phyloP scores from a whole-genome alignment of 2,113 vertebrate species.

The Meleagris gallopavo region DNA sequence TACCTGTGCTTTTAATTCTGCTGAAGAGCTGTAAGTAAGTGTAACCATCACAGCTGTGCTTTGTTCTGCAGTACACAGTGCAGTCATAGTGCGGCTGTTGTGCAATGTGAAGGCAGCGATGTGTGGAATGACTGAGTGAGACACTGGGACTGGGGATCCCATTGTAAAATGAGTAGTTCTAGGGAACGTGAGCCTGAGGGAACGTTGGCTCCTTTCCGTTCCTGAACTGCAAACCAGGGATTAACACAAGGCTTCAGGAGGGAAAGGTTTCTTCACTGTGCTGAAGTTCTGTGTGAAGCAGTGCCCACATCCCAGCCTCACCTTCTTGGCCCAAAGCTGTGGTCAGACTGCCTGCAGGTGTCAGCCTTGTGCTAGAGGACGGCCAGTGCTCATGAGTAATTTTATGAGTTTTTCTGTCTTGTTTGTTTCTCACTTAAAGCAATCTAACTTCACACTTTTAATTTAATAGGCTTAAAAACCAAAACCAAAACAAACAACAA shows the following conservation, averaged over 20 bases:
- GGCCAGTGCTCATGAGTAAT: accelerated
- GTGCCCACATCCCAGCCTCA: accelerated
- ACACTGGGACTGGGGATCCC: background rate
- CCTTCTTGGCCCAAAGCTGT: accelerated
- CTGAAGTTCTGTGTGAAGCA: background rate
- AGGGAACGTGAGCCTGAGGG: too few relatives aligned
- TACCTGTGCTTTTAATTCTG: background rate
- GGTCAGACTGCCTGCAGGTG: background rate
- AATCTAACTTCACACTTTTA: background rate
- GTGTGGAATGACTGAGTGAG: accelerated
- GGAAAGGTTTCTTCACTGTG: background rate
- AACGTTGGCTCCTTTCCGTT: background rate
- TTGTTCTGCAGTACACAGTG: accelerated
- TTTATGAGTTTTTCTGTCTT: background rate
- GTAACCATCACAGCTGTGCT: background rate
- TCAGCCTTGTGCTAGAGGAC: background rate
- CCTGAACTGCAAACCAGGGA: background rate
- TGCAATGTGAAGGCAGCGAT: background rate
- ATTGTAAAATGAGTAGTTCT: background rate
- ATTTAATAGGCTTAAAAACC: background rate
- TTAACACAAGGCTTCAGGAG: background rate
- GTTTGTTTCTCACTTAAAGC: background rate
- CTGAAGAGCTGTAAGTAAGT: background rate
- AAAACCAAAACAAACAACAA: too few relatives aligned
- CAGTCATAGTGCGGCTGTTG: background rate